Evolutionary conservation across 2,797 vertebrate species (phyloP), one percentile per base, ranked within the genome.

Genomic region (Gymnodraco acuticeps): DNA sequence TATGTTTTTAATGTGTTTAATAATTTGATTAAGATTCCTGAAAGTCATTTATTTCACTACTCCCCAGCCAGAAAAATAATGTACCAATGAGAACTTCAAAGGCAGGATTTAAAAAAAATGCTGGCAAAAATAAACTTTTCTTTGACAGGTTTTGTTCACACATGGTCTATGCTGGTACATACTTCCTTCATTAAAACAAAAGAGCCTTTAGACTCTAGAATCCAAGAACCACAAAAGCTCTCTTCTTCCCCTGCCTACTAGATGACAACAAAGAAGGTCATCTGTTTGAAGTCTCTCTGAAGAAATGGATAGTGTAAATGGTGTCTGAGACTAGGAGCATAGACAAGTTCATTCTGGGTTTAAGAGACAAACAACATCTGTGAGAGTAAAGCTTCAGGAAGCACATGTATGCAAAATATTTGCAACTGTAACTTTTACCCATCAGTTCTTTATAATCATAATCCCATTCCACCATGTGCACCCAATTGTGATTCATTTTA

Each of bases 241-340:
- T 62, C 0, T 0, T 16, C 43, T 20, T 43, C 8, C 23, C 13
- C 12, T 2, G 2, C 15, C 11, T 9, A 17, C 23, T 17, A 56
- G 38, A 45, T 27, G 33, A 53, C 60, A 31, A 31, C 41, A 55
- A 46, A 55, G 23, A 12, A 64, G 62, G 58, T 72, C 68, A n/a
- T 71, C 20, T 2, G 14, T 66, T 19, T 63, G 50, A 73, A 51
- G 73, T 77, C 53, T 73, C 15, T 47, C 64, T 50, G 55, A 61
- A 50, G 63, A 50, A 66, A 61, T 14, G 45, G 62, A 68, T 59
- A 50, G 60, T 76, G 55, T 48, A 71, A 73, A 81, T 48, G 12
- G n/a, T 61, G 68, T 81, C 75, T 75, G 52, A 63, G 64, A 66
- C 61, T 51, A 70, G 73, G 43, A 78, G 48, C 15, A 16, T 38